Conservation (phyloP, 2,113 vertebrate species). For the Fregetta grallaria region DNA sequence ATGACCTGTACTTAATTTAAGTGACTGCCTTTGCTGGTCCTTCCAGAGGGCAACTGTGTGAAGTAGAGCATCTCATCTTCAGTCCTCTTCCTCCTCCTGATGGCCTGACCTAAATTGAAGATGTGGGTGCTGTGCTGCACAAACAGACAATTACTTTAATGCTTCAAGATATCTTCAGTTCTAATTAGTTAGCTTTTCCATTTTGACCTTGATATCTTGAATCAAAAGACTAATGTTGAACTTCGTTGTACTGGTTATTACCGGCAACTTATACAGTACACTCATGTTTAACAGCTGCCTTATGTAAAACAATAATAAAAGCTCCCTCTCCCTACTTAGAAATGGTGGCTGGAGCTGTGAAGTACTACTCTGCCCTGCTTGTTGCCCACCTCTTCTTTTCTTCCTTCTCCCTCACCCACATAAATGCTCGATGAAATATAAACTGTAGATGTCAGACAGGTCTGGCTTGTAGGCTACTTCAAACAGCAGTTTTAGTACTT, state of each 20-base stretch:
- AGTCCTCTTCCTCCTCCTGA: constrained; percentile 69
- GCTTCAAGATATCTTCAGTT: neutral
- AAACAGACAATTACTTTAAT: constrained; percentile 2
- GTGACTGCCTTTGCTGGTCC: constrained; percentile 82
- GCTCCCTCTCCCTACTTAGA: neutral
- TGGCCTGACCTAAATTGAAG: constrained; percentile 83
- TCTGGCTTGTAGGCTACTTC: neutral
- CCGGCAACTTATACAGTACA: neutral
- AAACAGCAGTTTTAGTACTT: neutral
- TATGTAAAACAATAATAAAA: neutral
- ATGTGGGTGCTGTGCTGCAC: constrained; percentile 31
- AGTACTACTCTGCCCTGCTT: neutral
- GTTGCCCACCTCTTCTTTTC: neutral
- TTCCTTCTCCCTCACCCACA: neutral
- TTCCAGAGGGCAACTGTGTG: constrained; percentile 82
- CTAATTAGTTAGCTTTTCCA: neutral
- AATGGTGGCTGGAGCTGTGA: neutral
- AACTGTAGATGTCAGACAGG: neutral
- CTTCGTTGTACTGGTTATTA: neutral
- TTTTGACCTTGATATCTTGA: neutral
- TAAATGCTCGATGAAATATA: neutral
- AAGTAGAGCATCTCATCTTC: constrained; percentile 77
- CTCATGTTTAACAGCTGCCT: neutral
- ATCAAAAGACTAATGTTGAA: neutral
- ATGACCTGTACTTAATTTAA: constrained; percentile 88